Evolutionary conservation across 2,797 vertebrate genomes (phyloP).

Genomic region (Catostomus latipinnis): DNA sequence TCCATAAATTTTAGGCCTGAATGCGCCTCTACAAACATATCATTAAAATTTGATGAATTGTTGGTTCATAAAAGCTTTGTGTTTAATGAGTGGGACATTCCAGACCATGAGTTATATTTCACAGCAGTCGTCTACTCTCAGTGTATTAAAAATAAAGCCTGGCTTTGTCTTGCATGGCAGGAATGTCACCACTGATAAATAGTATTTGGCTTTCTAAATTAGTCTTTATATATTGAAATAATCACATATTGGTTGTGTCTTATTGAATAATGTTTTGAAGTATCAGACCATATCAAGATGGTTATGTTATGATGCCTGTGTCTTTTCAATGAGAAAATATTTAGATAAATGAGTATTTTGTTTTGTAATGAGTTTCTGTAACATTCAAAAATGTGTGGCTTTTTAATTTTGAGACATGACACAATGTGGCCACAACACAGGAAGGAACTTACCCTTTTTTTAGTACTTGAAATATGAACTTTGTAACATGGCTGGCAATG

Average conservation of each 20-base stretch:
- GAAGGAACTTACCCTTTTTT: neutral
- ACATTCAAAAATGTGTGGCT: constrained; percentile 10
- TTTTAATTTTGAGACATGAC: neutral
- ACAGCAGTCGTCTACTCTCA: constrained; percentile 51
- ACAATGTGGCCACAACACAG: neutral
- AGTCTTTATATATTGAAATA: constrained; percentile 26
- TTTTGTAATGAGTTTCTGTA: neutral
- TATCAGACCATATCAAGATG: constrained; percentile 8
- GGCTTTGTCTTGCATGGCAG: constrained; percentile 39
- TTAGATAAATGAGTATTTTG: neutral
- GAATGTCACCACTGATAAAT: constrained; percentile 39
- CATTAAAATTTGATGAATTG: constrained; percentile 63
- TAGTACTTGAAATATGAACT: neutral
- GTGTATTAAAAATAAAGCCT: constrained; percentile 60
- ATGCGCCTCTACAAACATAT: constrained; percentile 58
- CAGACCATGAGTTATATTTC: constrained; percentile 60
- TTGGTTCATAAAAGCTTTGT: constrained; percentile 66
- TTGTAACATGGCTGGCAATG: neutral
- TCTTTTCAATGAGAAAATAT: neutral
- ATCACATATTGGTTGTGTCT: constrained; percentile 17
- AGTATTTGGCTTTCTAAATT: neutral
- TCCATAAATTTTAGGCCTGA: constrained; percentile 55
- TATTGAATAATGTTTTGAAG: constrained; percentile 19
- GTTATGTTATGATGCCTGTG: neutral
- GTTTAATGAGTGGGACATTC: constrained; percentile 61